Conservation (phyloP, 2,113 vertebrate species). For the Petaurus breviceps region DNA sequence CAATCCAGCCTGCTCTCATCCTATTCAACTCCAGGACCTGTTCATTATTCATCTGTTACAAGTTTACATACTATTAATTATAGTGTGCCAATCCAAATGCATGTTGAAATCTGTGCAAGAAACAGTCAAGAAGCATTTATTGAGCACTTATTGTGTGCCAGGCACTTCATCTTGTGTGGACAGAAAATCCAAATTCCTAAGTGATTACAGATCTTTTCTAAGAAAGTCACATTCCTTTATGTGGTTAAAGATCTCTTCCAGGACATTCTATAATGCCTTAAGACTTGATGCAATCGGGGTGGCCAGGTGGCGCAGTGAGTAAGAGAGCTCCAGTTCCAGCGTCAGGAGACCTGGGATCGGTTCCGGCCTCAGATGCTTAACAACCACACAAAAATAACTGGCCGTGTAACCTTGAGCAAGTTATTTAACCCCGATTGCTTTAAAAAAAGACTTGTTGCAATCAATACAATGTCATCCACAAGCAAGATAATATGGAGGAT, state of each 20-base stretch:
- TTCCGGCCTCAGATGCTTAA: no score
- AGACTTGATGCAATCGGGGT: not conserved
- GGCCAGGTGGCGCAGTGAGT: no score
- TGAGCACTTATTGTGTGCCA: not conserved
- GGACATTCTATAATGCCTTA: not conserved
- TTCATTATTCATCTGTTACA: not conserved
- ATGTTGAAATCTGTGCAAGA: not conserved
- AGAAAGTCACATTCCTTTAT: not conserved
- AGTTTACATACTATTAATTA: not conserved
- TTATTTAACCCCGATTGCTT: no score
- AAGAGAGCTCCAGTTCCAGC: no score
- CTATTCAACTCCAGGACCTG: not conserved
- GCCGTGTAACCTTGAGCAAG: no score
- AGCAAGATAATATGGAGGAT: not conserved
- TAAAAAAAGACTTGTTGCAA: not conserved
- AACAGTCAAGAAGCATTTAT: not conserved
- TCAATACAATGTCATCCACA: not conserved
- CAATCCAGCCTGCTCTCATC: not conserved
- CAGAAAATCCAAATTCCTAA: not conserved
- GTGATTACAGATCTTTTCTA: not conserved
- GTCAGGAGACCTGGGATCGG: no score
- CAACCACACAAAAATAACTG: no score
- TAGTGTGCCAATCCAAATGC: not conserved
- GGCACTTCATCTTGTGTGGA: not conserved
- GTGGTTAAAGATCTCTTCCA: not conserved